Base-by-base conservation (phyloP, 2,888 invertebrate genomes). In the Malthinus seriepunctatus region DNA sequence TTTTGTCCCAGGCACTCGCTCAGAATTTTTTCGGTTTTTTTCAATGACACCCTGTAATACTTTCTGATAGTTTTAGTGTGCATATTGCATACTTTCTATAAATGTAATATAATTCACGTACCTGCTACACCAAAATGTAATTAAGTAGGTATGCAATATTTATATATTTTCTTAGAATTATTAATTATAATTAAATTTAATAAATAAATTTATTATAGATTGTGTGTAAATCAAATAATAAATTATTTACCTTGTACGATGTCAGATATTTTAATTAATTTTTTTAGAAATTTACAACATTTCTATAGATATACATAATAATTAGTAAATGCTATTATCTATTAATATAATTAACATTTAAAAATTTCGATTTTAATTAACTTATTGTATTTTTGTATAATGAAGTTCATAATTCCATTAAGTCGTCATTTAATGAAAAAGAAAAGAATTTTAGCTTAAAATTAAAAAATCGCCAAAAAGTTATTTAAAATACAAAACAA, bases 81-180 rank as follows among this genome's bases (percentile, higher is more conserved):
- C 23, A 23, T 42, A 42, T 42, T 42, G 39, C 15, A 42, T 42
- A 42, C 23, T 42, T 42, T 42, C 15, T 23, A 15, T 42, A 15
- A 15, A n/a, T 42, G 39, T 42, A 42, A 42, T n/a, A 42, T 42
- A 42, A 42, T 42, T 42, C 39, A 42, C 39, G 39, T 42, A 42
- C 39, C 39, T 42, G 39, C 39, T 42, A 42, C 39, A 42, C 39
- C 39, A 42, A 42, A 42, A 42, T 42, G 12, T 42, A 15, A 15
- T 42, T 42, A 42, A 42, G 39, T 42, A 42, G 39, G 39, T 42
- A 42, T 42, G 39, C 39, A 42, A 42, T 42, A 42, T 42, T 42
- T 42, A 42, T 23, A 42, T 42, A 42, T 42, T 42, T 42, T 42
- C 39, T 42, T 42, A 42, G 39, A 15, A n/a, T 42, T n/a, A 42